Base-by-base conservation (phyloP, 1,140 invertebrate genomes). In the Eueides isabella region DNA sequence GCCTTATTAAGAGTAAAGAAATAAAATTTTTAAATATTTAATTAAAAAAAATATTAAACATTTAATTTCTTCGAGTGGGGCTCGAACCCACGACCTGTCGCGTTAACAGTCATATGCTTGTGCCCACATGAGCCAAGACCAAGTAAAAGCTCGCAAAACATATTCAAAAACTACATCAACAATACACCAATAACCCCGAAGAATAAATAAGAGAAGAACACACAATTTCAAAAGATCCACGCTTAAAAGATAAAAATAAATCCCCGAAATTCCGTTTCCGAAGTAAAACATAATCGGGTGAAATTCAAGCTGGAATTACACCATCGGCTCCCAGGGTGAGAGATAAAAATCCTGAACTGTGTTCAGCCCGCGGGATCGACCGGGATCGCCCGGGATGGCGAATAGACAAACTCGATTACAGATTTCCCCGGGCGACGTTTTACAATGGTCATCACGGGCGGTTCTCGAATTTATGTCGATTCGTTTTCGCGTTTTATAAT, bases 401-500 rank as follows among this genome's bases (percentile, higher is more conserved):
- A 76, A 79, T 85, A 85, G 85, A 82, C 85, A 83, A 86, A 88
- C 79, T 80, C 80, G 86, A 88, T 88, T 88, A 87, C 83, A 86
- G 82, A 86, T 85, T 83, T 84, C 84, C 85, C 85, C 72, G 62
- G 82, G 76, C 80, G 82, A 81, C 82, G 69, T 79, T 82, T 85
- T 80, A 76, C 76, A 81, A 85, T 75, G 38, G 33, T 77, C 23
- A 19, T 69, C 75, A 84, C 84, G 77, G 79, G 29, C 61, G 61
- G 74, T 80, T 77, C 65, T 80, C 81, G 79, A 83, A 71, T 55
- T 75, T 72, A 26, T 55, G 48, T 55, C 48, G 48, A 55, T 55
- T 55, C 48, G 48, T 55, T 55, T 55, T 26, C n/a, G 26, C 48
- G 48, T 55, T 55, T 55, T 55, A 55, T 55, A 55, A 55, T 55